Evolutionary conservation across 2,797 vertebrate genomes (phyloP).

Genomic region (Echeneis naucrates): DNA sequence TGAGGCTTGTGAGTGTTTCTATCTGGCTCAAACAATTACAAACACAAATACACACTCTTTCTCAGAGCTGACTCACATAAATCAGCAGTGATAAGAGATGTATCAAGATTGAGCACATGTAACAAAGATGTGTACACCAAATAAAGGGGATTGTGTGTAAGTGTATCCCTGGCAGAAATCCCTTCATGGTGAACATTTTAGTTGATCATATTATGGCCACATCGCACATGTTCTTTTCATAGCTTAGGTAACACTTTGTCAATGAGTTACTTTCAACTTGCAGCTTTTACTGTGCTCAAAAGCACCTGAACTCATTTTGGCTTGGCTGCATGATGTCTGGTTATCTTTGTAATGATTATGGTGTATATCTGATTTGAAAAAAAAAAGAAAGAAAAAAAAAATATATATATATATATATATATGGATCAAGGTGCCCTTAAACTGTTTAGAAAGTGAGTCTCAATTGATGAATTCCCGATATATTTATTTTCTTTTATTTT

Average conservation of each 20-base stretch:
- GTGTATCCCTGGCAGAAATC: slow-evolving; percentile 28
- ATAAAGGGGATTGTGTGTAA: slow-evolving; percentile 19
- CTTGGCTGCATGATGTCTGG: slow-evolving; percentile 19
- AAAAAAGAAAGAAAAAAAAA: no score
- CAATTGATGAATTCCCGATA: no score
- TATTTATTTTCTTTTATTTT: no score
- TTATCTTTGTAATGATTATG: slow-evolving; percentile 18
- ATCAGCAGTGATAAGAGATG: slow-evolving; percentile 26
- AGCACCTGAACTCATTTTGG: slow-evolving; percentile 38
- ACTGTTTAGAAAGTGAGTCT: not conserved
- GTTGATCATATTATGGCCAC: slow-evolving; percentile 5
- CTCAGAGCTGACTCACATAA: slow-evolving; percentile 24
- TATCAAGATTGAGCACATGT: slow-evolving; percentile 24
- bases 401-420: no score
- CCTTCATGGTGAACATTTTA: slow-evolving; percentile 9
- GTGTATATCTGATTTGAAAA: not conserved
- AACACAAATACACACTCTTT: slow-evolving; percentile 27
- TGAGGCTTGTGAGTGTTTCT: slow-evolving; percentile 28
- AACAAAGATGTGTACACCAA: slow-evolving; percentile 17
- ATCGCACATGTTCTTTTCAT: slow-evolving; percentile 20
- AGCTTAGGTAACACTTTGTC: slow-evolving; percentile 7
- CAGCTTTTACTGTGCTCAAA: slow-evolving; percentile 23
- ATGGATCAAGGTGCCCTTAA: slow-evolving; percentile 23
- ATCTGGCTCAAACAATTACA: slow-evolving; percentile 23
- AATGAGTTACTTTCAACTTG: not conserved